Percentiles rank a stretch among this genome's conserved stretches.
Evolutionary conservation across 2,797 vertebrate species (phyloP).

Genomic region (Galago senegalensis): DNA sequence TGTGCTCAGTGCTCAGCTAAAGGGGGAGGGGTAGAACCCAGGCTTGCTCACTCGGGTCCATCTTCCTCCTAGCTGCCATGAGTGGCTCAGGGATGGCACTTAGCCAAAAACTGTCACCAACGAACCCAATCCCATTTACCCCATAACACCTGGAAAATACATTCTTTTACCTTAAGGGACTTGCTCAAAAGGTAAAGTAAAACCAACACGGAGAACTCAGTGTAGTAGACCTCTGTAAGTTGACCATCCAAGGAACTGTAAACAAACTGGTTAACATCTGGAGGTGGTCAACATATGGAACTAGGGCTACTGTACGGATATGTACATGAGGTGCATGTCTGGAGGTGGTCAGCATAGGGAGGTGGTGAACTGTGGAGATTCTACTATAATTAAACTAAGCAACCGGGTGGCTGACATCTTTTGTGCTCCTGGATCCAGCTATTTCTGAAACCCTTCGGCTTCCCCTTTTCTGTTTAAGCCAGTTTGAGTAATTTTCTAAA

Average conservation of each 20-base stretch:
- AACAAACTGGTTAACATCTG: too few relatives aligned
- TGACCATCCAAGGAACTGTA: too few relatives aligned
- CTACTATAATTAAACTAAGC: neutral
- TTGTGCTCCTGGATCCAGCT: neutral
- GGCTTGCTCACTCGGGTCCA: neutral
- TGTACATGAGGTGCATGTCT: too few relatives aligned
- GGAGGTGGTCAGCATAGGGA: too few relatives aligned
- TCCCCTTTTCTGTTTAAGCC: neutral
- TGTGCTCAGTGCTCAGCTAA: neutral
- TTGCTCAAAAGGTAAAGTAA: neutral
- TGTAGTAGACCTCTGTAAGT: too few relatives aligned
- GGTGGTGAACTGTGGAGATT: too few relatives aligned
- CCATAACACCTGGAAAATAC: neutral
- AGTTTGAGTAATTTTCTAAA: neutral
- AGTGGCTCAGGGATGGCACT: neutral
- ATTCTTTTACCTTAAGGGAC: neutral
- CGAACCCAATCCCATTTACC: neutral
- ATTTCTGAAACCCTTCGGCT: neutral
- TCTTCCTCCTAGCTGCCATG: neutral
- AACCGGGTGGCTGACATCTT: neutral
- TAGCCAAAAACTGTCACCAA: neutral
- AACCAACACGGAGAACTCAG: neutral
- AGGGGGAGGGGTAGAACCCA: accelerated
- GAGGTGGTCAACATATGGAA: too few relatives aligned
- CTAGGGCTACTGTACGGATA: too few relatives aligned